Percentiles rank a stretch among this genome's conserved stretches.
These are phyloP conservation scores for Fratercula arctica DNA, from an alignment of 2,797 vertebrate genomes.

Conservation along the genomic window DNA sequence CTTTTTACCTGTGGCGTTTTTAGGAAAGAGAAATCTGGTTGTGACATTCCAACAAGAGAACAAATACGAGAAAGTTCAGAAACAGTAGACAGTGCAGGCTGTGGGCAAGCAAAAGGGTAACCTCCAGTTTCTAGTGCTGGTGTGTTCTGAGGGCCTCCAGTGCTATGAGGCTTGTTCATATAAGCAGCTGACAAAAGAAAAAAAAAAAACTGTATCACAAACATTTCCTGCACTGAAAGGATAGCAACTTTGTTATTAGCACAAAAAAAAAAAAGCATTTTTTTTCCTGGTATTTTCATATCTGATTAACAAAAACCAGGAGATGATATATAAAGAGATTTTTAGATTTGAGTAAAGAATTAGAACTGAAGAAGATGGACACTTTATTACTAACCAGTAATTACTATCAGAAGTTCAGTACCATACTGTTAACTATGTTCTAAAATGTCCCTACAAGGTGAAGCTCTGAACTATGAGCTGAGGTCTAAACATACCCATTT, in stretches of 20 bases:
- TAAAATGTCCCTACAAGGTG: background rate
- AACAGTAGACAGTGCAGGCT: slow-evolving; percentile 78
- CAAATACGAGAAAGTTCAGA: slow-evolving; percentile 88
- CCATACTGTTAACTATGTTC: background rate
- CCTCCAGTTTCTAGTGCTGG: slow-evolving; percentile 67
- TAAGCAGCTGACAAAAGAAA: slow-evolving; percentile 78
- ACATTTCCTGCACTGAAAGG: background rate
- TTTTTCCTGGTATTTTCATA: background rate
- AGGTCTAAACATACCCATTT: slow-evolving; percentile 81
- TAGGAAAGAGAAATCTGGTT: slow-evolving; percentile 90
- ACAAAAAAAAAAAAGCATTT: background rate
- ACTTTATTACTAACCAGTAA: background rate
- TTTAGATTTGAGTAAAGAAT: background rate
- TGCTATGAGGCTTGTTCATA: slow-evolving; percentile 78
- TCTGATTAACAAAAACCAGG: background rate
- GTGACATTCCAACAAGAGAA: slow-evolving; percentile 87
- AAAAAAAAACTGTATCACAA: background rate
- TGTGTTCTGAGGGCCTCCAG: slow-evolving; percentile 58
- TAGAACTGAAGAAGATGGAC: background rate
- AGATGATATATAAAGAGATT: background rate
- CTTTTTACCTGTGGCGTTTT: slow-evolving; percentile 87
- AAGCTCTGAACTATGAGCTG: background rate
- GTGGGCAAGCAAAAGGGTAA: slow-evolving; percentile 59
- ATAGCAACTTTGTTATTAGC: background rate
- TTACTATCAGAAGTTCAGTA: background rate